Percentiles rank a stretch among this genome's conserved stretches.
Evolutionary conservation across 2,888 invertebrate species (phyloP).

Genomic region (Antheraea assamensis): DNA sequence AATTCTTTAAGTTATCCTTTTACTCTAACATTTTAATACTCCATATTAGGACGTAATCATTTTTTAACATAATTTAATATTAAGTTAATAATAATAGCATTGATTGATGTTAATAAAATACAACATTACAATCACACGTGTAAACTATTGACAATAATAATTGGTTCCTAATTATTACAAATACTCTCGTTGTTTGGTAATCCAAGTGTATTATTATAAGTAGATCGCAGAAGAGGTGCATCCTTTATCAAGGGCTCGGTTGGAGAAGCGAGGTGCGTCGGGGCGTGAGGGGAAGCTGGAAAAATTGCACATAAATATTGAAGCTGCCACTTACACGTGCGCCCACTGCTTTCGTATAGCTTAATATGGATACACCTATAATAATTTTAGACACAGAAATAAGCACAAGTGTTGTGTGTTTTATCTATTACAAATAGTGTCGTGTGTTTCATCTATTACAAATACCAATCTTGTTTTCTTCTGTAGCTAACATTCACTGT

Average conservation of each 20-base stretch:
- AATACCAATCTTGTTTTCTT: too few species aligned
- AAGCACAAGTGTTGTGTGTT: background rate
- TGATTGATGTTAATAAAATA: background rate
- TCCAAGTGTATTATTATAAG: slow-evolving; percentile 56
- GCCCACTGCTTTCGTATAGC: slow-evolving; percentile 55
- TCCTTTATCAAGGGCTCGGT: slow-evolving; percentile 67
- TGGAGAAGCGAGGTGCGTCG: slow-evolving; percentile 34
- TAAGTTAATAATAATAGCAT: too few species aligned
- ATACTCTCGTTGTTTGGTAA: slow-evolving; percentile 73
- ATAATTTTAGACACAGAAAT: background rate
- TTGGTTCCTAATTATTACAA: slow-evolving; percentile 62
- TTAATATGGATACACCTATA: slow-evolving; percentile 49
- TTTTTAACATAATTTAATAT: too few species aligned
- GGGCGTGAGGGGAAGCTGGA: slow-evolving; percentile 61
- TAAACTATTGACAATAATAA: slow-evolving; percentile 6
- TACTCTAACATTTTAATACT: too few species aligned
- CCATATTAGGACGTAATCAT: too few species aligned
- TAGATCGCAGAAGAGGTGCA: slow-evolving; percentile 63
- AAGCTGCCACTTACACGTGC: slow-evolving; percentile 83
- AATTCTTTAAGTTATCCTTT: too few species aligned
- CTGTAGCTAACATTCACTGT: too few species aligned
- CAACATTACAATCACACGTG: background rate
- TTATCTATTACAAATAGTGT: background rate
- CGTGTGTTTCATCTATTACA: background rate
- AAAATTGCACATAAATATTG: slow-evolving; percentile 83